Conservation (phyloP, 2,888 invertebrate genomes). For the Melieria picta region DNA sequence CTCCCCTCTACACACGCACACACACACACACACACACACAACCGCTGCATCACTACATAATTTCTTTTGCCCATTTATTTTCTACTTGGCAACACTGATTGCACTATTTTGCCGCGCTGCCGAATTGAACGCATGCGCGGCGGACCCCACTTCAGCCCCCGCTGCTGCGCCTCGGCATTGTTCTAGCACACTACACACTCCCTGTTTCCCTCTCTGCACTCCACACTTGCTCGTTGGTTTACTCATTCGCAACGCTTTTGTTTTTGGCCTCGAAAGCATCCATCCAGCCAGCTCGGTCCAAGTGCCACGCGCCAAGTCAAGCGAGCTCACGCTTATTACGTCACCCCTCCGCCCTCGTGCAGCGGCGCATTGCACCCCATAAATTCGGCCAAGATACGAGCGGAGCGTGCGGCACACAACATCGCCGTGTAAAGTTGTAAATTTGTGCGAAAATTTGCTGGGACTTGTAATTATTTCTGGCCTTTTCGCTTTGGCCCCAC, state of each 20-base stretch:
- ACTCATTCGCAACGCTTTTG: background rate
- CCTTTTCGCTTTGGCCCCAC: background rate
- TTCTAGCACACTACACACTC: no score
- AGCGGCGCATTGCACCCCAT: no score
- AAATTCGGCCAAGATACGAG: constrained; percentile 4
- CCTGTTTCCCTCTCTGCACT: no score
- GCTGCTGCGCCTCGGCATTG: no score
- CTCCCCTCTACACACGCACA: background rate
- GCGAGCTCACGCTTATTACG: no score
- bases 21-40: constrained; percentile 6
- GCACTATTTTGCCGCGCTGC: constrained; percentile 37
- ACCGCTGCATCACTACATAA: background rate
- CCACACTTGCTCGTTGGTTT: no score
- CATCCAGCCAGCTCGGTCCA: no score
- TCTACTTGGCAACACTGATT: constrained; percentile 42
- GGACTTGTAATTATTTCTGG: constrained; percentile 24
- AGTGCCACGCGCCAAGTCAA: no score
- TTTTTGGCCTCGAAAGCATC: background rate
- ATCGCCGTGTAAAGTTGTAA: constrained; percentile 1
- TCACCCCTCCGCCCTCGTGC: no score
- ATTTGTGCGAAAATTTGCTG: constrained; percentile 19
- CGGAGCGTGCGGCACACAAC: background rate
- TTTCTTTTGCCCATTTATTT: constrained; percentile 32
- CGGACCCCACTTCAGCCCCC: no score
- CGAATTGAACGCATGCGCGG: constrained; percentile 5